A percentile compares a stretch with the other conserved stretches of the same genome.
phyloP scores from a whole-genome alignment of 2,113 vertebrate genomes.

The Aphelocoma coerulescens region DNA sequence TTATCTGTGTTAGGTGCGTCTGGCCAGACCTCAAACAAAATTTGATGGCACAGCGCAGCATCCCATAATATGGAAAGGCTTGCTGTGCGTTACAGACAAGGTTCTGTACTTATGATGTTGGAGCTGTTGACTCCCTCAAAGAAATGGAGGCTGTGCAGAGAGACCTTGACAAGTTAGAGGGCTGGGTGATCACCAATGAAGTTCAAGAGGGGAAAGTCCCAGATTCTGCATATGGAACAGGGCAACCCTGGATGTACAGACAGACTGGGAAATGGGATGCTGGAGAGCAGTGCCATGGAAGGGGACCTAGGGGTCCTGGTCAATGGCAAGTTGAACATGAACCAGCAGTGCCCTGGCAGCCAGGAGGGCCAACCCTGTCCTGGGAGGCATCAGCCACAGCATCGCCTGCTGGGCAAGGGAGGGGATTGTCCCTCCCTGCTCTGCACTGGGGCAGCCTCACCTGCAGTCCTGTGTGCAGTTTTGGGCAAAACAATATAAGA shows the following conservation, averaged over 20 bases:
- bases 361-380: background rate
- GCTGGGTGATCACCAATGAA: background rate
- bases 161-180: background rate
- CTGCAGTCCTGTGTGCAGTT: fast-evolving
- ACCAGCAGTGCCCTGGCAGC: background rate
- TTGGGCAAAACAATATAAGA: fast-evolving
- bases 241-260: too few species aligned
- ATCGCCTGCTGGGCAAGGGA: fast-evolving
- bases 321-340: fast-evolving
- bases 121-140: background rate
- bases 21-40: background rate
- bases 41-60: background rate
- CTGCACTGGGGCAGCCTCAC: fast-evolving
- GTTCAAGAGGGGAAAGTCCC: background rate
- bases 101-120: background rate
- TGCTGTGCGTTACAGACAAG: background rate
- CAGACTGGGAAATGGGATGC: background rate
- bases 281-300: background rate
- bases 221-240: background rate
- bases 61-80: background rate
- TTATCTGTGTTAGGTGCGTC: background rate
- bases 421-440: background rate
- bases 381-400: background rate
- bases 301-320: background rate
- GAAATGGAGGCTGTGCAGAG: background rate